phyloP scores from a whole-genome alignment of 2,888 invertebrate genomes.

The Sphaerophoria taeniata region DNA sequence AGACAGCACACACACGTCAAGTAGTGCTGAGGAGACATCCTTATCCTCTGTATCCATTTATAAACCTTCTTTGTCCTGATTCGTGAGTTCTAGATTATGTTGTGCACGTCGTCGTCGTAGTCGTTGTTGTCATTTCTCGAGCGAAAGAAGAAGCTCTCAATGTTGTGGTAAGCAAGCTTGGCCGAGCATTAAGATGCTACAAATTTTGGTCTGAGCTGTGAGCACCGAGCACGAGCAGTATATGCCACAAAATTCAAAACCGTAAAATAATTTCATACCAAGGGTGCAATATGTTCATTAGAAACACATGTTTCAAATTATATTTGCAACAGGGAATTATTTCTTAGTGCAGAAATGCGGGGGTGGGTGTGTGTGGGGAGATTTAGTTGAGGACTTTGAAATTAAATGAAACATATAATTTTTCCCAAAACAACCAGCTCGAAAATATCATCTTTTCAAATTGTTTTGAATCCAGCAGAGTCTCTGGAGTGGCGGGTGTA shows the following conservation, averaged over 20 bases:
- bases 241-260: conserved; percentile 52
- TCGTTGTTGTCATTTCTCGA: conserved; percentile 4
- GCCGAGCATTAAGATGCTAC: conserved; percentile 24
- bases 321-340: conserved; percentile 55
- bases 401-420: conserved; percentile 63
- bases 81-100: conserved; percentile 25
- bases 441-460: too few species aligned
- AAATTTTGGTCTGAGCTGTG: background rate
- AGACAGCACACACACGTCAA: background rate
- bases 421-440: conserved; percentile 23
- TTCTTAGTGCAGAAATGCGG: background rate
- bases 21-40: background rate
- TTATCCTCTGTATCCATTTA: conserved; percentile 7
- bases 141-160: conserved; percentile 8
- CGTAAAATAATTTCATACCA: conserved; percentile 67
- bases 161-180: conserved; percentile 15
- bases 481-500: too few species aligned
- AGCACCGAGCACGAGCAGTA: too few species aligned
- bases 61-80: conserved; percentile 23
- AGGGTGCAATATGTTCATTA: conserved; percentile 72
- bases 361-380: background rate
- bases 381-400: conserved; percentile 46
- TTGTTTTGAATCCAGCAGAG: too few species aligned
- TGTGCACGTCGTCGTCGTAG: conserved; percentile 7
- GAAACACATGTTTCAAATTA: conserved; percentile 73